Evolutionary conservation across 1,140 invertebrate species (phyloP), one percentile per base, ranked within the genome.

Genomic region (Pristionchus pacificus): DNA sequence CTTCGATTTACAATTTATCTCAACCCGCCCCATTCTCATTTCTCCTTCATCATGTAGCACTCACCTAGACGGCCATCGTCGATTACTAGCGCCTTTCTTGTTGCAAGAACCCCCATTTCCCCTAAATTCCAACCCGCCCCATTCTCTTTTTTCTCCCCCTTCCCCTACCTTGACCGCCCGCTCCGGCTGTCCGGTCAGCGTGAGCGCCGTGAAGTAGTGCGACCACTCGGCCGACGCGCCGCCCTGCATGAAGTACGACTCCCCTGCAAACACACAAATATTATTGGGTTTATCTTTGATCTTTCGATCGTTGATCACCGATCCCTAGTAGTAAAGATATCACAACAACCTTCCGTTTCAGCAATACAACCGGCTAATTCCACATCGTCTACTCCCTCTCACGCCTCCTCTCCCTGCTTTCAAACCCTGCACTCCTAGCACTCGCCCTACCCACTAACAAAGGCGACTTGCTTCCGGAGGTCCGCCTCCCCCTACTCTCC

Each of bases 121-220:
- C n/a, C n/a, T n/a, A n/a, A n/a, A n/a, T n/a, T n/a, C n/a, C n/a
- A n/a, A 33, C 25, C 62, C 77, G 73, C 60, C 60, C 64, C 15
- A 25, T 13, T 32, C 63, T 27, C 57, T 59, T 25, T 70, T 68
- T 55, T 68, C 74, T 19, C 80, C 59, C 29, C 74, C 49, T 28
- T 78, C 70, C 24, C 62, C 33, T 57, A 72, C 66, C 38, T 73
- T 59, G 58, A 82, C 75, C 2, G 78, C 80, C 29, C 80, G 38
- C 68, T 82, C 80, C 19, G 83, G 72, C 65, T 82, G 80, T 14
- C 80, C 80, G 25, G 83, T 79, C 1, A 82, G 76, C 68, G 77
- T 65, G 14, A 82, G 78, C 59, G 75, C 82, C 25, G 82, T 75
- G 60, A 79, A 82, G 63, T 77, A 82, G 15, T 80, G 60, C 24